A percentile compares a stretch with the other conserved stretches of the same genome.
These are phyloP conservation scores for Mormyrus hasselquistii DNA, from an alignment of 2,797 vertebrate species.

Conservation along the genomic window DNA sequence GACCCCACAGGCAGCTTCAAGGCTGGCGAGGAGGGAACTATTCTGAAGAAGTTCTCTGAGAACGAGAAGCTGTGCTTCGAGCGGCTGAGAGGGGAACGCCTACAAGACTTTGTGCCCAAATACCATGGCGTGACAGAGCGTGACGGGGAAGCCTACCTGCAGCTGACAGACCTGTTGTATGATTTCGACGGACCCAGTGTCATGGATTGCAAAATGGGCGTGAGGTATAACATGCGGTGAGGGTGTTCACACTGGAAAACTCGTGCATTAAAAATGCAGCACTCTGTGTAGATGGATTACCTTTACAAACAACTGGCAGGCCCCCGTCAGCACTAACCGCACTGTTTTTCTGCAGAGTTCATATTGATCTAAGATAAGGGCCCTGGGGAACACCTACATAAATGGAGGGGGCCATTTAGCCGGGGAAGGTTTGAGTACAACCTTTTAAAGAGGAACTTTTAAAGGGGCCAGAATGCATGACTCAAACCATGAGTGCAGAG, in stretches of 20 bases:
- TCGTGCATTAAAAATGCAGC: conserved; percentile 33
- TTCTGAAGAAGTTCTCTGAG: conserved; percentile 89
- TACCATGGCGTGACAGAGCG: conserved; percentile 85
- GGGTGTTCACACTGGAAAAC: conserved; percentile 31
- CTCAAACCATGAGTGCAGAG: background rate
- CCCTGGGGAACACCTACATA: conserved; percentile 11
- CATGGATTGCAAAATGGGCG: conserved; percentile 98
- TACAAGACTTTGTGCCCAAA: conserved; percentile 74
- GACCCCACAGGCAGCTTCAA: conserved; percentile 82
- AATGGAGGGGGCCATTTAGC: background rate
- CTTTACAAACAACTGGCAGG: background rate
- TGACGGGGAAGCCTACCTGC: conserved; percentile 86
- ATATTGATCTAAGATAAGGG: conserved; percentile 2
- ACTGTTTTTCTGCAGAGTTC: background rate
- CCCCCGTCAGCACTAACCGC: background rate
- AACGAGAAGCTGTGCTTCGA: conserved; percentile 87
- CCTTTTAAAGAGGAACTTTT: background rate
- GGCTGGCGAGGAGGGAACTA: conserved; percentile 84
- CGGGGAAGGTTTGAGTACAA: background rate
- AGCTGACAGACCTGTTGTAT: conserved; percentile 83
- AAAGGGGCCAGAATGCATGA: background rate
- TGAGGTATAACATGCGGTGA: conserved; percentile 67
- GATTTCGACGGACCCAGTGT: conserved; percentile 86
- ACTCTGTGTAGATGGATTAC: background rate
- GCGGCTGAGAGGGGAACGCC: conserved; percentile 68